phyloP scores from a whole-genome alignment of 2,113 vertebrate genomes.

The Arvicanthis niloticus region DNA sequence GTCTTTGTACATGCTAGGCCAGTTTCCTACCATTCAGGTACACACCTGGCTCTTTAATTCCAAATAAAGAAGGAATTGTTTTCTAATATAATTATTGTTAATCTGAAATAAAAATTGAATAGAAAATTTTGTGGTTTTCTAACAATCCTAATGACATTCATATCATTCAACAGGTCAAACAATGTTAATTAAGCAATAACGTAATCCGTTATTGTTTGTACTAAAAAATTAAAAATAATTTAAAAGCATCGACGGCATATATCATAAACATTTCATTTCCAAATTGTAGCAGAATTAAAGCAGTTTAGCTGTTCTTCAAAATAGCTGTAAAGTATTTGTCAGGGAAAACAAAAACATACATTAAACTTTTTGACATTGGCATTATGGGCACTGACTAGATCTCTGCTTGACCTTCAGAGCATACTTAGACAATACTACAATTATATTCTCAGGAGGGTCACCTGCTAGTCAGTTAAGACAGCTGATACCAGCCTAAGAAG shows the following conservation, averaged over 20 bases:
- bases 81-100: constrained; percentile 3
- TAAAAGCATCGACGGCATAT: background rate
- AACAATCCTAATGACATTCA: background rate
- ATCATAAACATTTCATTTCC: constrained; percentile 25
- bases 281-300: background rate
- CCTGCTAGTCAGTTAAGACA: background rate
- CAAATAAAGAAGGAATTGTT: background rate
- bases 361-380: background rate
- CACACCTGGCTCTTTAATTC: background rate
- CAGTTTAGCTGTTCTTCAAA: background rate
- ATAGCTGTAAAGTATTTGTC: background rate
- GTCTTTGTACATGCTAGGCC: background rate
- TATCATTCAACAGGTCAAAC: background rate
- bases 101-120: constrained; percentile 33
- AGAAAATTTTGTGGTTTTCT: background rate
- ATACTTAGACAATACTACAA: background rate
- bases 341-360: constrained; percentile 7
- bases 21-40: background rate
- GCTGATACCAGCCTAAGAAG: background rate
- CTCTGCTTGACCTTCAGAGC: background rate
- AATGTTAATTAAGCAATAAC: background rate
- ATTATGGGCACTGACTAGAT: background rate
- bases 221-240: constrained; percentile 5
- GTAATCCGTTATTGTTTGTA: background rate
- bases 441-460: background rate